A percentile compares a stretch with the other conserved stretches of the same genome.
phyloP scores from a whole-genome alignment of 1,140 invertebrate species.

The Drosophila jambulina region DNA sequence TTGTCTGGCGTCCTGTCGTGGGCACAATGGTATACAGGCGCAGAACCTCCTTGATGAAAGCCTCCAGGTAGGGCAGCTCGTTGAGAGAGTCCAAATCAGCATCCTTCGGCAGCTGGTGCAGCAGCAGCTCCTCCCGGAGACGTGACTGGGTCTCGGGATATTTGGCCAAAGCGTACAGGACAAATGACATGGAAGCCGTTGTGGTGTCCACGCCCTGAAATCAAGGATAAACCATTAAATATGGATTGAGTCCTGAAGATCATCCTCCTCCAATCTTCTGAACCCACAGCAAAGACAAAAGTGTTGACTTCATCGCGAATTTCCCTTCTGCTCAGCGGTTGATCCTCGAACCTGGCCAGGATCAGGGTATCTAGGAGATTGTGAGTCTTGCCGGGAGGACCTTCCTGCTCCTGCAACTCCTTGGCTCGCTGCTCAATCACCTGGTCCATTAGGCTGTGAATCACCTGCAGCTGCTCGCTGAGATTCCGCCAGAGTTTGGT shows the following conservation, averaged over 20 bases:
- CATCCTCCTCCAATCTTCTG: not conserved
- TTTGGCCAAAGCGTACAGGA: conserved; percentile 70
- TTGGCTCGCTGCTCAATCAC: conserved; percentile 56
- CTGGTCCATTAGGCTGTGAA: conserved; percentile 64
- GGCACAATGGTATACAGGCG: conserved; percentile 77
- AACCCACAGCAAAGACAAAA: conserved; percentile 75
- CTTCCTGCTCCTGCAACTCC: conserved; percentile 6
- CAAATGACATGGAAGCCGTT: conserved; percentile 73
- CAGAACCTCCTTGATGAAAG: conserved; percentile 75
- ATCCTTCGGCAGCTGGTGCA: not conserved
- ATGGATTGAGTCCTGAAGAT: too few species aligned
- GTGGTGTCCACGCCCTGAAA: conserved; percentile 79
- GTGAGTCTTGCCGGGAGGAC: not conserved
- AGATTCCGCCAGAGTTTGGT: conserved; percentile 60
- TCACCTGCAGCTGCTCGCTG: conserved; percentile 49
- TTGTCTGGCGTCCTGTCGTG: conserved; percentile 74
- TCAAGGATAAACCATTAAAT: too few species aligned
- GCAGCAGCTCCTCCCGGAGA: conserved; percentile 48
- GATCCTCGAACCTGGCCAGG: conserved; percentile 42
- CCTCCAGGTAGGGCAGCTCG: conserved; percentile 66
- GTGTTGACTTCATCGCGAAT: conserved; percentile 79
- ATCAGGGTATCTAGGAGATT: conserved; percentile 72
- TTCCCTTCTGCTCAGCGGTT: conserved; percentile 46
- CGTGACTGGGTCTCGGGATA: conserved; percentile 49
- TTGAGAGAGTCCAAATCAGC: conserved; percentile 22